These are phyloP conservation scores for Sebastes taczanowskii DNA, from an alignment of 2,797 vertebrate genomes.

Conservation along the genomic window DNA sequence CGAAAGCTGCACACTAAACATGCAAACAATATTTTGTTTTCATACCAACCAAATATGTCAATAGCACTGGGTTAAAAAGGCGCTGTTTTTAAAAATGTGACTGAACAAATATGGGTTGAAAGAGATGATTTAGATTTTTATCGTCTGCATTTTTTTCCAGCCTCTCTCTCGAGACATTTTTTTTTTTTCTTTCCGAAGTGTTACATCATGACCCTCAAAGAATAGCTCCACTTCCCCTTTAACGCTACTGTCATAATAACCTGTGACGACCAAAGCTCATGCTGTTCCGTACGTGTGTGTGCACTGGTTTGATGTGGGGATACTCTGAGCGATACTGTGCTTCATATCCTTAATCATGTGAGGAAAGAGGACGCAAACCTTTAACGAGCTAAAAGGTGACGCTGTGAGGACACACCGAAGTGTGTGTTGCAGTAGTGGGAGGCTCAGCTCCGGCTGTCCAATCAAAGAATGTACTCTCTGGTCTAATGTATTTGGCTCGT, in stretches of 20 bases:
- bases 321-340: conserved; percentile 44
- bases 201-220: conserved; percentile 22
- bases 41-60: conserved; percentile 72
- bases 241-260: conserved; percentile 56
- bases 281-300: conserved; percentile 42
- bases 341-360: conserved; percentile 32
- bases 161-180: conserved; percentile 12
- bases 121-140: conserved; percentile 29
- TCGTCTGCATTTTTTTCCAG: conserved; percentile 5
- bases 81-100: conserved; percentile 73
- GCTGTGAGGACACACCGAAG: conserved; percentile 4
- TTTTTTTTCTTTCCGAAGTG: background rate
- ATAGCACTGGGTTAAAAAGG: conserved; percentile 69
- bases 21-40: conserved; percentile 28
- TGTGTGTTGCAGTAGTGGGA: conserved; percentile 18
- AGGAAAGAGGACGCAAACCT: conserved; percentile 31
- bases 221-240: conserved; percentile 51
- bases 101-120: conserved; percentile 47
- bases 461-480: conserved; percentile 77
- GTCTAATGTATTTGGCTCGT: conserved; percentile 55
- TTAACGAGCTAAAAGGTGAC: conserved; percentile 13
- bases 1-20: conserved; percentile 57
- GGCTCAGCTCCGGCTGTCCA: conserved; percentile 22
- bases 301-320: conserved; percentile 13
- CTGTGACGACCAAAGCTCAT: conserved; percentile 72